phyloP scores from a whole-genome alignment of 2,797 vertebrate genomes.

The Manis javanica region DNA sequence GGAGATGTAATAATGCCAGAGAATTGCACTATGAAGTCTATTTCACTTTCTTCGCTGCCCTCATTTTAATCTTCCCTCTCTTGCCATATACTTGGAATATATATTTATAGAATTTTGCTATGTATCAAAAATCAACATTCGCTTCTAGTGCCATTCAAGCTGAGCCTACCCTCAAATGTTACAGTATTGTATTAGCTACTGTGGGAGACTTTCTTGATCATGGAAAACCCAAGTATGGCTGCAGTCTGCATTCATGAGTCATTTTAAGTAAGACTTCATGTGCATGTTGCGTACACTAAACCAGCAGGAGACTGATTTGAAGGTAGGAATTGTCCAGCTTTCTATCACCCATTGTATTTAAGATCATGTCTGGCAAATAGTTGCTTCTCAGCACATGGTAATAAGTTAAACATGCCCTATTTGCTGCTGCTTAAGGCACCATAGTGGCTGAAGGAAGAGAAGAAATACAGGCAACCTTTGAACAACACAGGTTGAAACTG shows the following conservation, averaged over 20 bases:
- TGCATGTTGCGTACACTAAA: background rate
- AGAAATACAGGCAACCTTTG: background rate
- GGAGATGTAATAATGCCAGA: background rate
- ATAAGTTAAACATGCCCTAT: background rate
- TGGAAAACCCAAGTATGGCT: background rate
- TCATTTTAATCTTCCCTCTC: background rate
- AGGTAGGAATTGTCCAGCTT: background rate
- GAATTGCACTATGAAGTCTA: background rate
- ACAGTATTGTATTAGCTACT: no score
- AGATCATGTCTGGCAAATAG: background rate
- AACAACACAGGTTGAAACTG: no score
- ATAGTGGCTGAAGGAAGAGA: background rate
- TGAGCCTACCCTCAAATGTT: background rate
- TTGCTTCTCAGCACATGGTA: background rate
- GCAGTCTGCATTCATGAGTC: background rate
- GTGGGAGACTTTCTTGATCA: background rate
- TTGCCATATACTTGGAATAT: background rate
- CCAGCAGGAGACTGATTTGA: background rate
- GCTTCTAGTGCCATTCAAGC: background rate
- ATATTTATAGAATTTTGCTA: background rate
- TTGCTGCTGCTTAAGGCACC: background rate
- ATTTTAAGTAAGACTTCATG: background rate
- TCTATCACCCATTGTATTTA: background rate
- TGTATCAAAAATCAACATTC: background rate
- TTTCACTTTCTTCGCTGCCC: background rate